Base-by-base conservation (phyloP, 2,113 vertebrate genomes). In the Percopsis transmontana region DNA sequence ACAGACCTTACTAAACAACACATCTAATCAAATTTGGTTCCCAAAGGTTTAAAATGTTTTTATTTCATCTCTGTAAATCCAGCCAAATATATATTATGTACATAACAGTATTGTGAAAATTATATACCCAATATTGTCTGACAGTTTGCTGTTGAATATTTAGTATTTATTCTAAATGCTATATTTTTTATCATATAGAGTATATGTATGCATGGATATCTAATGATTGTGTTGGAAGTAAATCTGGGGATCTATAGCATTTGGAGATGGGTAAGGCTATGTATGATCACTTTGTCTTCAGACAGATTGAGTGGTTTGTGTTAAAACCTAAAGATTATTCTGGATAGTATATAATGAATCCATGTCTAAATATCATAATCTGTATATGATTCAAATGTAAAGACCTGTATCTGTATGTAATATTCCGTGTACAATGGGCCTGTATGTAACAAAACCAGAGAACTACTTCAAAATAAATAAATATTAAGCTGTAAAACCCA, bases 141-240 rank as follows among this genome's bases (percentile, higher is more conserved):
- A 88, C 54, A 80, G 83, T 89, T 87, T 80, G 58, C 71, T 81
- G 76, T 74, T 81, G 61, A 88, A 86, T 85, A 84, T 66, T 23
- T 87, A 71, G 79, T 91, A 91, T 91, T 89, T 91, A 91, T 91
- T 90, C 83, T 38, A 87, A 89, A 90, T 81, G 67, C 73, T 91
- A 87, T 91, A 91, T 91, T 91, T 91, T 90, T 88, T 87, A 89
- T 68, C 82, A 76, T 89, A 87, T 76, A 83, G 42, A 16, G 12
- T 24, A 42, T 81, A 86, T 79, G 74, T 90, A 90, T 90, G 89
- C 88, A 91, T 90, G 90, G 84, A 83, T 66, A 75, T 82, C 72
- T 84, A 85, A 74, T 79, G 67, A 75, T 77, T 54, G 47, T 80
- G 68, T 72, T 60, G 24, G 39, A 56, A 58, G 70, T 69, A 51